phyloP scores from a whole-genome alignment of 2,113 vertebrate genomes.

The Hippolais icterina region DNA sequence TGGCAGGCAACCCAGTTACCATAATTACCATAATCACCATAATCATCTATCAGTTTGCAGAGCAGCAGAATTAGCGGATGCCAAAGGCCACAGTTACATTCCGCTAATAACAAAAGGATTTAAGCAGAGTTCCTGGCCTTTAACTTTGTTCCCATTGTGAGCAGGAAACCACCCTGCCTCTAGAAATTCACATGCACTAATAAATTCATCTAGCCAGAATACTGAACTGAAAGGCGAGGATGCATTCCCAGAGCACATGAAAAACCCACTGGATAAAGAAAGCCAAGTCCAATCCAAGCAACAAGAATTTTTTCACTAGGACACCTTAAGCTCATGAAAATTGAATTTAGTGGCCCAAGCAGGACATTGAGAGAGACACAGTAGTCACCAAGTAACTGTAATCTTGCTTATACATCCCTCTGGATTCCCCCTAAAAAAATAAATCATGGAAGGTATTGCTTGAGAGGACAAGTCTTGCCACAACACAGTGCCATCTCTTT shows the following conservation, averaged over 20 bases:
- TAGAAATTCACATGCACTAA: not conserved
- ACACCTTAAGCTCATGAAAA: not conserved
- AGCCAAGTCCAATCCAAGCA: not conserved
- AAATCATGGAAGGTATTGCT: not conserved
- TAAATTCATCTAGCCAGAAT: not conserved
- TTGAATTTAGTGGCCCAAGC: not conserved
- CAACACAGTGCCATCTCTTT: not conserved
- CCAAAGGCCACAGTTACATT: not conserved
- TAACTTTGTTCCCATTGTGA: not conserved
- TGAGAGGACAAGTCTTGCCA: not conserved
- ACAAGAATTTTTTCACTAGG: not conserved
- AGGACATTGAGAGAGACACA: not conserved
- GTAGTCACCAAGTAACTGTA: not conserved
- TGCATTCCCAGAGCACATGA: not conserved
- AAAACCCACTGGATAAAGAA: not conserved
- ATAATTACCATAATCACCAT: not conserved
- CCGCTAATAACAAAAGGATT: not conserved
- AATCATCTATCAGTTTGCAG: not conserved
- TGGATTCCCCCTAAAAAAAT: not conserved
- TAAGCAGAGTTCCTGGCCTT: not conserved
- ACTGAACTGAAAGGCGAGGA: not conserved
- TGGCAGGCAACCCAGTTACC: not conserved
- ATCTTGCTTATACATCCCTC: not conserved
- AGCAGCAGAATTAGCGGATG: not conserved
- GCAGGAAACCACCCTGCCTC: not conserved